Base-by-base conservation (phyloP, 2,888 invertebrate species). In the Phorcus lineatus region DNA sequence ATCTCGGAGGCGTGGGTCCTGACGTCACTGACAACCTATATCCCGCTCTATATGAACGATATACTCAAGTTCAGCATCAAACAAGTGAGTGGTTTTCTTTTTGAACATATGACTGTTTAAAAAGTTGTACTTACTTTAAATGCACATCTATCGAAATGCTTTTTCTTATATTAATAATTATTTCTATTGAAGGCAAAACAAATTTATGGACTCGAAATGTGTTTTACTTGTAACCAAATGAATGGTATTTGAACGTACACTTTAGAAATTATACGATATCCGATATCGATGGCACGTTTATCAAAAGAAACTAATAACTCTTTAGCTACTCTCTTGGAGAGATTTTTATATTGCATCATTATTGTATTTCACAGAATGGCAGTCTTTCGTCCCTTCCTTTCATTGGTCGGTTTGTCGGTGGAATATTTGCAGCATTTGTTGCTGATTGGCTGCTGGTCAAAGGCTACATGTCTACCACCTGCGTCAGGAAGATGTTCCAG, bases 401-500 rank as follows among this genome's bases (percentile, higher is more conserved):
- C 31, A 47, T 82, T 22, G 22, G 80, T 74, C 74, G 77, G 19
- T 76, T 77, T 24, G n/a, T 80, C 31, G 47, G 31, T 13, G 70
- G 54, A 6, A 53, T 77, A 9, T 17, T 57, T 7, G 74, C 77
- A 47, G 62, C 79, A 24, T 67, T 74, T 28, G 16, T 80, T 28
- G 77, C 80, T 17, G 80, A 82, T 54, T 13, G 11, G 9, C 24
- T 80, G 28, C 31, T 66, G 52, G 24, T 67, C 4, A 62, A 53
- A n/a, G 36, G 47, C 13, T 17, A 82, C 19, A 52, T 77, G 22
- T 77, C 74, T 17, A 81, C 82, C 9, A 57, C 78, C 4, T n/a
- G 19, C 16, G 74, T 28, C 47, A 78, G 86, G 53, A 86, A 85
- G 52, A 19, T 82, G 24, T 82, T 82, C 47, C 86, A 86, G 67